Evolutionary conservation across 1,140 invertebrate species (phyloP).

Genomic region (Pseudoatta argentina): DNA sequence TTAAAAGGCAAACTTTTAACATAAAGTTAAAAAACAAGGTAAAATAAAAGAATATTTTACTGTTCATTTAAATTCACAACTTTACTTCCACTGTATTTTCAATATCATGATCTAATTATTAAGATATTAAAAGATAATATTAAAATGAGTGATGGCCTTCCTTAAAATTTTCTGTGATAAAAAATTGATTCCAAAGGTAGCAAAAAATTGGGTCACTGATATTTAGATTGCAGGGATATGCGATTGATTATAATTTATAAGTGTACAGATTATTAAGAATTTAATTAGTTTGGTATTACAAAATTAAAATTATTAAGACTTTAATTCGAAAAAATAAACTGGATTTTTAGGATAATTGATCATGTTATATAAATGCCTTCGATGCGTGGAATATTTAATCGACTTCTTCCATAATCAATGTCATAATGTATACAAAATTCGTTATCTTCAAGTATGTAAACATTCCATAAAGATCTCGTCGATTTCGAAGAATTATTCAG

Average conservation of each 20-base stretch:
- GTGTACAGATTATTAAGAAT: background rate
- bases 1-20: background rate
- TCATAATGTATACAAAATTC: conserved; percentile 23
- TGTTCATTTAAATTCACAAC: conserved; percentile 12
- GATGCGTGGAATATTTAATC: conserved; percentile 20
- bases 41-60: background rate
- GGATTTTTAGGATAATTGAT: conserved; percentile 3
- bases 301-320: conserved; percentile 1
- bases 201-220: background rate
- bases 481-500: conserved; percentile 49
- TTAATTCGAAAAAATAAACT: conserved; percentile 9
- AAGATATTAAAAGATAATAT: conserved; percentile 11
- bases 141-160: background rate
- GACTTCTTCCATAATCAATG: conserved; percentile 24
- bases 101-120: background rate
- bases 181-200: background rate
- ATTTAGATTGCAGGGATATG: background rate
- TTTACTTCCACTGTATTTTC: background rate
- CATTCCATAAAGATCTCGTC: conserved; percentile 8
- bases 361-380: conserved; percentile 14
- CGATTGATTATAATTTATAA: conserved; percentile 21
- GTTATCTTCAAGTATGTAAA: conserved; percentile 27
- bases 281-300: background rate
- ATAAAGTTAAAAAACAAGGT: background rate
- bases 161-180: background rate